Base-by-base conservation (phyloP, 37 sponge, comb jelly and placozoan genomes). In the Spongilla lacustris region DNA sequence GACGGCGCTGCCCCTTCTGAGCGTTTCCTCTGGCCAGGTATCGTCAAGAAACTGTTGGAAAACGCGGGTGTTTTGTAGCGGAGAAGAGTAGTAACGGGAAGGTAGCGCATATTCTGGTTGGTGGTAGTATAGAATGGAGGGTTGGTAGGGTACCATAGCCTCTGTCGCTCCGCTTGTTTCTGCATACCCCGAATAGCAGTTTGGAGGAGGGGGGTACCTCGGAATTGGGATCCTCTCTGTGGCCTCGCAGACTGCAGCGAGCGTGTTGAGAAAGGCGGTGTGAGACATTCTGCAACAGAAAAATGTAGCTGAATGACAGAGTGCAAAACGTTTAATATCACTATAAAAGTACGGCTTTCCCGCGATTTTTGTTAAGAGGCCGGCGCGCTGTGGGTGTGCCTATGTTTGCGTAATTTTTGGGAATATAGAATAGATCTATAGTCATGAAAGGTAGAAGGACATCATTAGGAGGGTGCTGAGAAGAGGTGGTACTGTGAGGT, bases 1-100 rank as follows among this genome's bases (percentile, higher is more conserved):
- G 5, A 88, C 89, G 1, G 38, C 68, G 69, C 79, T 77, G 35
- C 89, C 83, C 69, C 83, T 58, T 2, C 83, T 25, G 13, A 28
- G 49, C 23, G 73, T 73, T 27, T 38, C 69, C 68, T 68, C 82
- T 3, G 89, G 89, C 89, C 89, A 88, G 3, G 83, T 77, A 23
- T 82, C 89, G 22, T 82, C 89, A 6, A 88, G 78, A 66, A 71
- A 88, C 50, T 74, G 74, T 4, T 26, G 49, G 58, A 69, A 83
- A 11, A 30, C 49, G 12, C 75, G 32, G 46, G 73, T 49, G 58
- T 49, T 23, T 9, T 49, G 32, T 22, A 82, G 4, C 46, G 35
- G 48, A 27, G 83, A 50, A 13, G 36, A 5, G 30, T 30, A 66
- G 31, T 22, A 35, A 0, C 68, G 33, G 17, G 74, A 21, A 13